Conservation (phyloP, 2,113 vertebrate genomes). For the Urocitellus parryii region DNA sequence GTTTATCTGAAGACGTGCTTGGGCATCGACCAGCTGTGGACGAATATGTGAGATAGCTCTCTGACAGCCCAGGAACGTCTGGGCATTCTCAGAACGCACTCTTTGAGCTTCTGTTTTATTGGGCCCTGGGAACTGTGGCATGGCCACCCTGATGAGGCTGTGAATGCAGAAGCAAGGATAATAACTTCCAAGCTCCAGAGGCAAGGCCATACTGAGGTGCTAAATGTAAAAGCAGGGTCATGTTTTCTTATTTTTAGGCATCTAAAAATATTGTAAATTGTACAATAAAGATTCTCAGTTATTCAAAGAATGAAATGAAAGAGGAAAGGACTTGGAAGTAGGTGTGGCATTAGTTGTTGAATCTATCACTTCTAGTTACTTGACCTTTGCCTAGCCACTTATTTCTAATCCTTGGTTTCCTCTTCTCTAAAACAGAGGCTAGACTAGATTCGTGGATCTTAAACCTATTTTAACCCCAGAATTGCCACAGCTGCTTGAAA, state of each 20-base stretch:
- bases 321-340: background rate
- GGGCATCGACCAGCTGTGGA: background rate
- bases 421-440: background rate
- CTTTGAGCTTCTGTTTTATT: background rate
- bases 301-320: background rate
- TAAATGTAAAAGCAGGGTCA: background rate
- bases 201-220: background rate
- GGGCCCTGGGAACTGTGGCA: background rate
- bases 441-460: too few species aligned
- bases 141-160: background rate
- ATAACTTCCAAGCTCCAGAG: background rate
- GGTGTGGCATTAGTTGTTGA: background rate
- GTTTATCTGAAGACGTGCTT: constrained; percentile 62
- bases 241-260: background rate
- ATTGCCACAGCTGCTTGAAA: background rate
- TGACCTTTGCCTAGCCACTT: background rate
- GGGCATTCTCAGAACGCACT: background rate
- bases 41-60: background rate
- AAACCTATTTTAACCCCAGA: background rate
- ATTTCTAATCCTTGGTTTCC: background rate
- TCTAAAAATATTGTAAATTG: background rate
- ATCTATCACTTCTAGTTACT: background rate
- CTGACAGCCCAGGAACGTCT: background rate
- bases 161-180: background rate
- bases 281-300: background rate